Base-by-base conservation (phyloP, 2,888 invertebrate species). In the Lamellibrachia satsuma region DNA sequence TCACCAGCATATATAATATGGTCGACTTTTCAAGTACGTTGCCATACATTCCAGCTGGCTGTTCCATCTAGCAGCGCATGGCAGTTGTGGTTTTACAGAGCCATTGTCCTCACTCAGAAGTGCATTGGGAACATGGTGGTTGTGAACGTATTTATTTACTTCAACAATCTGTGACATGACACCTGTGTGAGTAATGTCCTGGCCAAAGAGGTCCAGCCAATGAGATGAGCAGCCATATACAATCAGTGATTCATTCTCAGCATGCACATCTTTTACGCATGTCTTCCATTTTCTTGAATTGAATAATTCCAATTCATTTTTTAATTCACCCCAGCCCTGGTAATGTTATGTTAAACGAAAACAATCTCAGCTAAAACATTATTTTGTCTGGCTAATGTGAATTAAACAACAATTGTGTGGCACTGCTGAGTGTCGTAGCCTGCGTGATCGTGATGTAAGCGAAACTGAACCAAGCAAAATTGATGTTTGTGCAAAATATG, bases 221-320 rank as follows among this genome's bases (percentile, higher is more conserved):
- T 90, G 90, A 90, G 90, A 90, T n/a, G 90, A 90, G 27, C 90
- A 90, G 39, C 90, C 90, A 90, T 90, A 90, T 27, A 90, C 90
- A 52, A 52, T 90, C 39, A 90, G 90, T 52, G 90, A 90, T 39
- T 52, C 8, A 15, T 90, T 15, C 27, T 90, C 90, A 27, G 27
- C 90, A 39, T 90, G 27, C 27, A 90, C 9, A 3, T 90, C 91
- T 39, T 52, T 91, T 91, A 15, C 39, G 4, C 91, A 91, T 39
- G 52, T 51, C 91, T 91, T 91, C 91, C 91, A 91, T 91, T 22
- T 91, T 91, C 22, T 91, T 39, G 39, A 39, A 39, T 39, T 39
- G 39, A 39, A 39, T 39, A 39, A 39, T 39, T 39, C 39, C 39
- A 39, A 39, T 39, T 39, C 39, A 39, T 39, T 39, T 39, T 39